A percentile compares a stretch with the other conserved stretches of the same genome.
Evolutionary conservation across 2,888 invertebrate genomes (phyloP).

Genomic region (Callosobruchus maculatus): DNA sequence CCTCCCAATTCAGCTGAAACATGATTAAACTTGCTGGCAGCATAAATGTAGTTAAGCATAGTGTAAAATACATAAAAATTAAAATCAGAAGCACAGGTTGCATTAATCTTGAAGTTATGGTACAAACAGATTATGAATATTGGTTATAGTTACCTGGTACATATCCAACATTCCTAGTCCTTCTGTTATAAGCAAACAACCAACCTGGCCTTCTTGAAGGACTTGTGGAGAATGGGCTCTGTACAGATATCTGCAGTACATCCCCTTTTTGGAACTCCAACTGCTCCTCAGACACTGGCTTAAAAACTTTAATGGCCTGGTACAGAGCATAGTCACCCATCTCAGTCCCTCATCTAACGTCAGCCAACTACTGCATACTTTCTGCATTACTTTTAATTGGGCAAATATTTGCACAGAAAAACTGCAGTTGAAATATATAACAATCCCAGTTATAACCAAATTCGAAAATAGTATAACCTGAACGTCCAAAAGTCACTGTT

Average conservation of each 20-base stretch:
- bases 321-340: conserved; percentile 48
- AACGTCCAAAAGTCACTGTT: conserved; percentile 20
- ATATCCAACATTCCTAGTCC: conserved; percentile 46
- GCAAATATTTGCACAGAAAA: background rate
- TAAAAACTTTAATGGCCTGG: conserved; percentile 45
- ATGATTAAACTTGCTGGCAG: too few species aligned
- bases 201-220: conserved; percentile 42
- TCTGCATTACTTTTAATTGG: conserved; percentile 25
- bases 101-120: too few species aligned
- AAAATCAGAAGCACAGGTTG: too few species aligned
- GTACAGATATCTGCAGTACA: conserved; percentile 46
- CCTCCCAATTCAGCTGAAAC: too few species aligned
- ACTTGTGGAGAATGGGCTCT: conserved; percentile 36
- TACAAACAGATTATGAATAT: too few species aligned
- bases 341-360: conserved; percentile 33
- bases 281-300: conserved; percentile 39
- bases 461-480: background rate
- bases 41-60: too few species aligned
- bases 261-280: conserved; percentile 47
- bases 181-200: conserved; percentile 47
- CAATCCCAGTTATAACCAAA: background rate
- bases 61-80: too few species aligned
- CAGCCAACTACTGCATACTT: conserved; percentile 21
- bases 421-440: background rate
- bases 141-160: conserved; percentile 41